Evolutionary conservation across 1,140 invertebrate genomes (phyloP).

Genomic region (Contarinia nasturtii): DNA sequence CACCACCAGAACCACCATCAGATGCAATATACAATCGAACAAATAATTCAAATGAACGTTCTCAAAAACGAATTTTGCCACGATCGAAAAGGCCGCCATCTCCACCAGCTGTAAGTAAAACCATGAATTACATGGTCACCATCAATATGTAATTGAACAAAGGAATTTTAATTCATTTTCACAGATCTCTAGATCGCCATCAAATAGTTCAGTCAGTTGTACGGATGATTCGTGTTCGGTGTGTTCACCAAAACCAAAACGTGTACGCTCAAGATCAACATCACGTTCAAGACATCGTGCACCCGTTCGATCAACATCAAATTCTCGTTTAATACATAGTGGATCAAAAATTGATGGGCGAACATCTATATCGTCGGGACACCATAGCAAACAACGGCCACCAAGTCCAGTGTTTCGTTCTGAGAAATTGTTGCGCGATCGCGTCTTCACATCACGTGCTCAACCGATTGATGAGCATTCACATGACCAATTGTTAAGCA

Average conservation of each 20-base stretch:
- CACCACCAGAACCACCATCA: slow-evolving; percentile 12
- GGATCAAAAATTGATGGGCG: too few relatives aligned
- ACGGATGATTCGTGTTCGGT: slow-evolving; percentile 64
- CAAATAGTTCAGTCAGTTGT: slow-evolving; percentile 53
- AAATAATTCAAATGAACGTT: not conserved
- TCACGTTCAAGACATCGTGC: too few relatives aligned
- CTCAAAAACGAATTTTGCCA: slow-evolving; percentile 12
- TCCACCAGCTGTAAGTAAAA: slow-evolving; percentile 21
- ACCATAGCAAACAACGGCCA: too few relatives aligned
- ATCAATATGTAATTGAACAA: too few relatives aligned
- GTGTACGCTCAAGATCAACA: slow-evolving; percentile 18
- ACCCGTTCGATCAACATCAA: too few relatives aligned
- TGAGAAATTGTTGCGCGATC: too few relatives aligned
- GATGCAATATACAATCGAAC: slow-evolving; percentile 7
- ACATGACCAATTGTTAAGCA: too few relatives aligned
- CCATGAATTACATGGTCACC: not conserved
- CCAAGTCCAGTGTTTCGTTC: too few relatives aligned
- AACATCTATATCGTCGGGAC: too few relatives aligned
- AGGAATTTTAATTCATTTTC: not conserved
- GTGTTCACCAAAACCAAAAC: slow-evolving; percentile 28
- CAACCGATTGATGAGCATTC: too few relatives aligned
- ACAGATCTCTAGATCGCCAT: slow-evolving; percentile 22
- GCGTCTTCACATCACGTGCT: too few relatives aligned
- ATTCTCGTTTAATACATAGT: too few relatives aligned
- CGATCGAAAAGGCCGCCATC: slow-evolving; percentile 24